Conservation (phyloP, 1,140 invertebrate genomes). For the Pissodes strobi region DNA sequence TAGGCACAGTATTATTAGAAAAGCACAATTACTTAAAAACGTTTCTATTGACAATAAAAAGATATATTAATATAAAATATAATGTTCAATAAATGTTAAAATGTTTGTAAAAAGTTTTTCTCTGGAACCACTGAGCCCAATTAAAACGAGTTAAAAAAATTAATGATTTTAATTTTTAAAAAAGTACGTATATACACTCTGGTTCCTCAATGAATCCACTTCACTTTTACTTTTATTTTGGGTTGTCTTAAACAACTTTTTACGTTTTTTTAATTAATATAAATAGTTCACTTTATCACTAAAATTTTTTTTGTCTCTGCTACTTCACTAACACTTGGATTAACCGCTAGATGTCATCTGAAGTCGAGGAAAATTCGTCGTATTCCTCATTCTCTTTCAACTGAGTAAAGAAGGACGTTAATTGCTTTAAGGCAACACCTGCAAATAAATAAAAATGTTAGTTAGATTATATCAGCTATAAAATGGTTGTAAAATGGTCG, state of each 20-base stretch:
- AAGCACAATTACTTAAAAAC: constrained; percentile 22
- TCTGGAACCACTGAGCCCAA: constrained; percentile 19
- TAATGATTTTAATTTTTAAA: constrained; percentile 21
- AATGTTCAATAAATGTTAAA: constrained; percentile 27
- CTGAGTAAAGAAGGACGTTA: constrained; percentile 63
- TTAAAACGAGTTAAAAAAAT: constrained; percentile 20
- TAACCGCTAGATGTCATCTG: constrained; percentile 49
- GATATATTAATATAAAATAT: constrained; percentile 31
- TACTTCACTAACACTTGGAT: constrained; percentile 33
- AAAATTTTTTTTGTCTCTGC: constrained; percentile 42
- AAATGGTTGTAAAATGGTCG: too few species aligned
- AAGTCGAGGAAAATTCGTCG: constrained; percentile 45
- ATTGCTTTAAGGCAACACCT: constrained; percentile 62
- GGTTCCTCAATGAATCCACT: not conserved
- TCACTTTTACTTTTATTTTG: constrained; percentile 14
- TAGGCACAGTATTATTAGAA: constrained; percentile 10
- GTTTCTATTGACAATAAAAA: constrained; percentile 27
- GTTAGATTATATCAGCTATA: too few species aligned
- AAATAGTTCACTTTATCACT: constrained; percentile 43
- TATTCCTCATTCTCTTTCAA: constrained; percentile 50
- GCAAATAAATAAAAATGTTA: too few species aligned
- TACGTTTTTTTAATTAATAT: constrained; percentile 26
- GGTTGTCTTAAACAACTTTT: constrained; percentile 3
- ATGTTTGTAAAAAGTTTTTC: constrained; percentile 22
- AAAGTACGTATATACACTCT: constrained; percentile 19